Evolutionary conservation across 2,113 vertebrate species (phyloP).

Genomic region (Gopherus flavomarginatus): DNA sequence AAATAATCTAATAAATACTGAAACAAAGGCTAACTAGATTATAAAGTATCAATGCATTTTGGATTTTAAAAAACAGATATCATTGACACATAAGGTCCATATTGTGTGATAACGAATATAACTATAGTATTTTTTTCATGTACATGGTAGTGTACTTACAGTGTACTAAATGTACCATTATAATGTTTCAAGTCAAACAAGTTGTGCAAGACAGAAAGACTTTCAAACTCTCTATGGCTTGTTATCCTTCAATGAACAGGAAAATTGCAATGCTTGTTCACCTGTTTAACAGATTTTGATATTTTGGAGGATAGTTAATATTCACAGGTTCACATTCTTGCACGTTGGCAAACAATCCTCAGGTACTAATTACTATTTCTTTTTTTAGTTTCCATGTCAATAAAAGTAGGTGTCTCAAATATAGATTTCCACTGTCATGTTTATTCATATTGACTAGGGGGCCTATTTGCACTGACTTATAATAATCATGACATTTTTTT

Average conservation of each 20-base stretch:
- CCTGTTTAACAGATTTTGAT: background rate
- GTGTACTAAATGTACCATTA: background rate
- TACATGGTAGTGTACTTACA: background rate
- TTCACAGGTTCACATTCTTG: background rate
- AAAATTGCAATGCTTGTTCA: background rate
- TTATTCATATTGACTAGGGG: conserved; percentile 6
- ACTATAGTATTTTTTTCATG: background rate
- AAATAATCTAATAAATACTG: background rate
- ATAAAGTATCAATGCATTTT: background rate
- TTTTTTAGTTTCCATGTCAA: background rate
- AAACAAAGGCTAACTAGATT: background rate
- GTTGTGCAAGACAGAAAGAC: background rate
- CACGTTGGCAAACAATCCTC: background rate
- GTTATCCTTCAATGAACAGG: background rate
- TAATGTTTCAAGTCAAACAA: background rate
- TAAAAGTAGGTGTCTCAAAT: background rate
- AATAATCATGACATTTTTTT: background rate
- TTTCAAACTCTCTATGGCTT: background rate
- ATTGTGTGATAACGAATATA: background rate
- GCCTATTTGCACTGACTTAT: background rate
- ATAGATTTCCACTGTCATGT: conserved; percentile 19
- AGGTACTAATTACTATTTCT: background rate
- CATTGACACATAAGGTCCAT: background rate
- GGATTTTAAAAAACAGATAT: background rate
- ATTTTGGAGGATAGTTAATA: background rate